Evolutionary conservation across 2,113 vertebrate genomes (phyloP).

Genomic region (Lota lota): DNA sequence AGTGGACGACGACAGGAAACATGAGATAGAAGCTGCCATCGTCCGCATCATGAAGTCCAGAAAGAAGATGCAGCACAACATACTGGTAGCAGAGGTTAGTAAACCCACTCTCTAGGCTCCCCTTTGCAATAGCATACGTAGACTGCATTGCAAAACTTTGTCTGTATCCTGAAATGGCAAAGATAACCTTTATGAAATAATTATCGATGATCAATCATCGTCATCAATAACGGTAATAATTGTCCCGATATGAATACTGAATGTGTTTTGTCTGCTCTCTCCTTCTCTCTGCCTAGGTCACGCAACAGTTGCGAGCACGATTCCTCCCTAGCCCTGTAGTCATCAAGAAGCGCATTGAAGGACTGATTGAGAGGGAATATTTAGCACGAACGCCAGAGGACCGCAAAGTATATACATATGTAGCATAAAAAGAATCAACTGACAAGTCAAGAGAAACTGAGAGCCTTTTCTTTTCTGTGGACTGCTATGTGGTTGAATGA

Average conservation of each 20-base stretch:
- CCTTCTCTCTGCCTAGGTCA: conserved; percentile 79
- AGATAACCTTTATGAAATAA: no score
- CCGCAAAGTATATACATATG: conserved; percentile 99
- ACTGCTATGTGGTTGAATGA: conserved; percentile 63
- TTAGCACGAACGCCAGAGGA: conserved; percentile 99
- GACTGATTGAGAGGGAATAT: conserved; percentile 99
- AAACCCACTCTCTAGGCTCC: no score
- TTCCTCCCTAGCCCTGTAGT: conserved; percentile 99
- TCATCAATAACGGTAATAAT: no score
- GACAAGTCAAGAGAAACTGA: conserved; percentile 50
- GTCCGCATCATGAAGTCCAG: conserved; percentile 99
- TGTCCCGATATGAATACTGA: neutral
- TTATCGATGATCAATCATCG: no score
- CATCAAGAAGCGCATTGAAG: conserved; percentile 99
- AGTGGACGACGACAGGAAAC: conserved; percentile 98
- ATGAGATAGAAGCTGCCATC: conserved; percentile 98
- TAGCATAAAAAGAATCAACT: conserved; percentile 85
- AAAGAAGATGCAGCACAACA: conserved; percentile 99
- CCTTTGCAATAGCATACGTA: no score
- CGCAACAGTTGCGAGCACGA: conserved; percentile 95
- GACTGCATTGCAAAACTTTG: no score
- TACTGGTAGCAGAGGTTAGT: conserved; percentile 96
- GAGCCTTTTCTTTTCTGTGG: conserved; percentile 54
- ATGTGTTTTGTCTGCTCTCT: conserved; percentile 9
- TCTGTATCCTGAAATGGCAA: no score